Percentiles rank a stretch among this genome's conserved stretches.
phyloP scores from a whole-genome alignment of 1,140 invertebrate genomes.

The Neotoxoptera formosana region DNA sequence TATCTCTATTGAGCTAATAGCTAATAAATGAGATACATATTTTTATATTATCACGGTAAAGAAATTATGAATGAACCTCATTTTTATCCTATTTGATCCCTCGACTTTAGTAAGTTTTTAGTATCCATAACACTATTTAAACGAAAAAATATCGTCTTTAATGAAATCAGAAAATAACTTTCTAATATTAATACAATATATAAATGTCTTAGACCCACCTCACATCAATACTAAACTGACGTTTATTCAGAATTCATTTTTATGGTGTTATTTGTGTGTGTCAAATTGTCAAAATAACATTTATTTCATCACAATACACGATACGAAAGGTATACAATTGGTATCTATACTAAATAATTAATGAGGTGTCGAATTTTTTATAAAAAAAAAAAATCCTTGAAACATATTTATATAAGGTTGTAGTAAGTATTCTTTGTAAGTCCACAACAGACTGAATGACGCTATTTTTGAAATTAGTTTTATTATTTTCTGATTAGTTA shows the following conservation, averaged over 20 bases:
- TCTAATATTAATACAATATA: not conserved
- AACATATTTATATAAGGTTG: not conserved
- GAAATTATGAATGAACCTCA: no score
- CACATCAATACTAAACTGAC: not conserved
- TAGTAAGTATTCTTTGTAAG: not conserved
- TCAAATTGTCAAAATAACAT: not conserved
- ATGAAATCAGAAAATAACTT: not conserved
- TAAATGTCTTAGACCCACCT: not conserved
- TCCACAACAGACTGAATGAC: not conserved
- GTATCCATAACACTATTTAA: no score
- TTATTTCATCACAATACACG: not conserved
- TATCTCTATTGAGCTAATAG: no score
- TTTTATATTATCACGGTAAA: no score
- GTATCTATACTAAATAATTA: not conserved
- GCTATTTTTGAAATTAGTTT: not conserved
- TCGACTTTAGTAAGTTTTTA: no score
- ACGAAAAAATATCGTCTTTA: not conserved
- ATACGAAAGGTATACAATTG: no score
- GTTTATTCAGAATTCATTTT: not conserved
- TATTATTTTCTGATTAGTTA: not conserved
- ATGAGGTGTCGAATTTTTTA: not conserved
- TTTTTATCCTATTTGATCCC: no score
- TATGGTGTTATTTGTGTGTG: not conserved
- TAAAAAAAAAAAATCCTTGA: not conserved
- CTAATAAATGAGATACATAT: no score